Percentiles rank a stretch among this genome's conserved stretches.
phyloP scores from a whole-genome alignment of 2,113 vertebrate species.

The Cynoglossus semilaevis region DNA sequence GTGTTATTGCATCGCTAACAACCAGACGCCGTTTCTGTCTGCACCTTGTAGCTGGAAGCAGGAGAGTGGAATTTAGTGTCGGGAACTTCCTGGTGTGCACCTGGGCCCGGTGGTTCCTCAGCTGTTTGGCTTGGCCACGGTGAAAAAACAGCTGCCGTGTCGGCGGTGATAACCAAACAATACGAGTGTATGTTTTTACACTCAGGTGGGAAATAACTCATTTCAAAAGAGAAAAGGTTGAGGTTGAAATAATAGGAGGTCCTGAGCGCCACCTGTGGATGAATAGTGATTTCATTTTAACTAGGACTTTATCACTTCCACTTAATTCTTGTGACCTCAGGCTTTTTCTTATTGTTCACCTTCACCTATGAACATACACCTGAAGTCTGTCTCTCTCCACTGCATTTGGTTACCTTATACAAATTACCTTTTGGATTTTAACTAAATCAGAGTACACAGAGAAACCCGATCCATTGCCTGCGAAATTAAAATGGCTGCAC shows the following conservation, averaged over 20 bases:
- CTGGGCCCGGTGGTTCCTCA: slow-evolving; percentile 49
- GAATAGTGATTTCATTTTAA: neutral
- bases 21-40: slow-evolving; percentile 49
- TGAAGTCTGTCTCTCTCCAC: too few species aligned
- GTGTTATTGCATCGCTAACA: slow-evolving; percentile 59
- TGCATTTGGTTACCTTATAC: too few species aligned
- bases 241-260: slow-evolving; percentile 17
- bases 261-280: neutral
- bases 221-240: slow-evolving; percentile 48
- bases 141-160: slow-evolving; percentile 33
- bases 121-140: slow-evolving; percentile 62
- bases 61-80: slow-evolving; percentile 15
- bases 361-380: too few species aligned
- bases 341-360: too few species aligned
- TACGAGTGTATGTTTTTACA: slow-evolving; percentile 37
- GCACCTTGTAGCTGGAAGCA: slow-evolving; percentile 39
- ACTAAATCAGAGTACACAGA: too few species aligned
- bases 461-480: slow-evolving; percentile 29
- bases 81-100: slow-evolving; percentile 37
- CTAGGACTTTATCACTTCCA: too few species aligned
- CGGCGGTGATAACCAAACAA: slow-evolving; percentile 38
- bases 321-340: too few species aligned
- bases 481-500: slow-evolving; percentile 21
- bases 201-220: slow-evolving; percentile 43
- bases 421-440: too few species aligned